phyloP scores from a whole-genome alignment of 2,888 invertebrate genomes.

The Stenoptilia bipunctidactyla region DNA sequence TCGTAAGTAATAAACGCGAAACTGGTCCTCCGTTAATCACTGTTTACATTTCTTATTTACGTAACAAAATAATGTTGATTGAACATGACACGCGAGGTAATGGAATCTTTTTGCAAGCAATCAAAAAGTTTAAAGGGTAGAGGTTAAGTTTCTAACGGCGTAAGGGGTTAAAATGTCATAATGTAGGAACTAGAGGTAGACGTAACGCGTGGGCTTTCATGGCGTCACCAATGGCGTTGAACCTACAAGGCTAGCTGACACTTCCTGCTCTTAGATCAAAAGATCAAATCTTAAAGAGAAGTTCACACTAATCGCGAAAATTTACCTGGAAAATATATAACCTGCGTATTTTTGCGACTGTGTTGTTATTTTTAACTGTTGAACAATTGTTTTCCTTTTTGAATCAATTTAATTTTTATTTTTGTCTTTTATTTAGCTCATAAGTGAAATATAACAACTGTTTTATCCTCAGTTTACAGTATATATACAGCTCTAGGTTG shows the following conservation, averaged over 20 bases:
- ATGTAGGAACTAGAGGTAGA: slow-evolving; percentile 23
- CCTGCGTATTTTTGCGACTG: too few relatives aligned
- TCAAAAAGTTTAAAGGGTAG: slow-evolving; percentile 26
- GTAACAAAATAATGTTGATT: too few relatives aligned
- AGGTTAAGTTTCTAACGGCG: slow-evolving; percentile 46
- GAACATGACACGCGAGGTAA: too few relatives aligned
- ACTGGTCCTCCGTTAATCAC: too few relatives aligned
- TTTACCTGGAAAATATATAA: neutral
- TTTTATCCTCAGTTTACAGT: too few relatives aligned
- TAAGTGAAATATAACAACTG: too few relatives aligned
- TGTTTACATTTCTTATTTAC: too few relatives aligned
- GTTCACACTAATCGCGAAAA: slow-evolving; percentile 16
- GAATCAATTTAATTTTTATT: too few relatives aligned
- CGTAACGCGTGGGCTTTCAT: slow-evolving; percentile 23
- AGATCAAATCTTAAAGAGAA: slow-evolving; percentile 24
- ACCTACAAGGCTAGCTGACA: slow-evolving; percentile 44
- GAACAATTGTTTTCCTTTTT: too few relatives aligned
- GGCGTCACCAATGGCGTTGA: slow-evolving; percentile 40
- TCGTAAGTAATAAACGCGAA: too few relatives aligned
- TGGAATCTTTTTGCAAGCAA: neutral
- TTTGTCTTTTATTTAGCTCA: too few relatives aligned
- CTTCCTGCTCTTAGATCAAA: slow-evolving; percentile 39
- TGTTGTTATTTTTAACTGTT: neutral
- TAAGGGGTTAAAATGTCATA: slow-evolving; percentile 30
- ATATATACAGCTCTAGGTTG: slow-evolving; percentile 5